phyloP scores from a whole-genome alignment of 2,113 vertebrate genomes.

The Cryptomyrus ogoouensis region DNA sequence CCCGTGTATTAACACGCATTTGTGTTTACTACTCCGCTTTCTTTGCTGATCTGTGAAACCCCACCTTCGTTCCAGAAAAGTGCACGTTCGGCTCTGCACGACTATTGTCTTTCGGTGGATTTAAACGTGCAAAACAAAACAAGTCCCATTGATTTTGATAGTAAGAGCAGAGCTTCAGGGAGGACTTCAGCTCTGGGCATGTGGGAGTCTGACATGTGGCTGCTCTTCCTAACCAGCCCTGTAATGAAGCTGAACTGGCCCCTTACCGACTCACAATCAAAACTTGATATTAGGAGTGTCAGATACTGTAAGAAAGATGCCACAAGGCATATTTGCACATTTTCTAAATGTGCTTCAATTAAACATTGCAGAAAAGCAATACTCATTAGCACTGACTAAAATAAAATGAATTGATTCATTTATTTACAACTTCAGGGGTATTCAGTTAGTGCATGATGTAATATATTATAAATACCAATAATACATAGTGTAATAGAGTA shows the following conservation, averaged over 20 bases:
- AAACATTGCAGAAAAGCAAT: background rate
- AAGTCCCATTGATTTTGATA: background rate
- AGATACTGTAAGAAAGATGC: background rate
- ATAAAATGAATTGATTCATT: background rate
- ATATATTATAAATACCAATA: slow-evolving; percentile 2
- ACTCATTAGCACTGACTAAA: background rate
- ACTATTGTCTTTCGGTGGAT: background rate
- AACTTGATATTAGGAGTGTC: background rate
- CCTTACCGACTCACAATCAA: background rate
- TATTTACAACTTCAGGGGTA: background rate
- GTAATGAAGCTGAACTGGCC: background rate
- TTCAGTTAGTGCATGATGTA: background rate
- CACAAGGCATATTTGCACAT: background rate
- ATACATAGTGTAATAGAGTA: background rate
- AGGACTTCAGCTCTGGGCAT: background rate
- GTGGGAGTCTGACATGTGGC: background rate
- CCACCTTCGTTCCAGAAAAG: background rate
- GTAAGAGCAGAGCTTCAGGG: background rate
- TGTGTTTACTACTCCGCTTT: background rate
- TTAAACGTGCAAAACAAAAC: background rate
- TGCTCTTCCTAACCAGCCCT: background rate
- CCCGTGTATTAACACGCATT: background rate
- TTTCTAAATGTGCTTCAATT: background rate
- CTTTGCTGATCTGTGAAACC: background rate
- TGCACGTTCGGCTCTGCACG: background rate